These are phyloP conservation scores for Drosophila algonquin DNA, from an alignment of 2,888 invertebrate species.

Conservation along the genomic window DNA sequence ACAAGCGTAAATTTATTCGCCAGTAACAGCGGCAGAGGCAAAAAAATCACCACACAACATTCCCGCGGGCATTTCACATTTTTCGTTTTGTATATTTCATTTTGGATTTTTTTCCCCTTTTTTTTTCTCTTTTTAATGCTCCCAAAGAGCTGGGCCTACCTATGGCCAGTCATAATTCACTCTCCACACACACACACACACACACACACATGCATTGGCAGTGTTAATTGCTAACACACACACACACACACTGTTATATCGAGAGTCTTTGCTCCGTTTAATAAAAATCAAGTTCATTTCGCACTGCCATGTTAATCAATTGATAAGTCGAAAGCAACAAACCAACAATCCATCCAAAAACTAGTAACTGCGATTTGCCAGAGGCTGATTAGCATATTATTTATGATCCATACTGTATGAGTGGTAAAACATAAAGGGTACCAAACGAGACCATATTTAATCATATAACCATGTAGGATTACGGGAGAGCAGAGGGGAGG, in stretches of 20 bases:
- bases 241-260: constrained; percentile 1
- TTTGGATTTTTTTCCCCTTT: constrained; percentile 6
- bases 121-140: constrained; percentile 17
- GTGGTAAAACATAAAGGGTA: constrained; percentile 22
- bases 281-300: constrained; percentile 75
- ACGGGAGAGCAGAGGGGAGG: background rate
- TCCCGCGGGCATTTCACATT: constrained; percentile 63
- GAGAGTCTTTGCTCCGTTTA: constrained; percentile 26
- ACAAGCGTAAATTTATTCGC: constrained; percentile 80
- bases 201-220: too few relatives aligned
- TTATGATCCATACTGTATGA: constrained; percentile 40
- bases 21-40: constrained; percentile 29
- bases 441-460: constrained; percentile 15
- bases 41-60: constrained; percentile 60
- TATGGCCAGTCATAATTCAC: constrained; percentile 17
- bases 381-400: constrained; percentile 64
- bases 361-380: constrained; percentile 47
- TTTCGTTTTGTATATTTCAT: constrained; percentile 25
- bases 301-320: constrained; percentile 69
- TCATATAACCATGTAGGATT: constrained; percentile 20
- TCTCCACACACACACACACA: background rate
- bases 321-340: constrained; percentile 54
- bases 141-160: constrained; percentile 34
- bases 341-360: background rate
- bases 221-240: constrained; percentile 62